Conservation (phyloP, 2,888 invertebrate species). For the Campoplex capitator region DNA sequence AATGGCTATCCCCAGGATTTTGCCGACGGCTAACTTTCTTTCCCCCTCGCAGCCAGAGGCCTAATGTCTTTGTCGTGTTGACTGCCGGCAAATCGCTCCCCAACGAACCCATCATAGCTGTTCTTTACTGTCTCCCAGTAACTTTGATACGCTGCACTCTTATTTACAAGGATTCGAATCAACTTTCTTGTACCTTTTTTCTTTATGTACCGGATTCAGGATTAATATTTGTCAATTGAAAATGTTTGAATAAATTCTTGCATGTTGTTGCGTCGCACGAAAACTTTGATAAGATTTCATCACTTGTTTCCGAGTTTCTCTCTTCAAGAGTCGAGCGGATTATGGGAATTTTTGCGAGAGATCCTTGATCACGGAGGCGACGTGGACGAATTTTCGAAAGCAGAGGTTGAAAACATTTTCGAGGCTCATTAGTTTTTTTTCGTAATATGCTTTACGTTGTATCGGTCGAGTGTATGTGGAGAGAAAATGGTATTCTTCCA, state of each 20-base stretch:
- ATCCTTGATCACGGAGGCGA: not conserved
- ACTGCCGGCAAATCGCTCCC: slow-evolving; percentile 83
- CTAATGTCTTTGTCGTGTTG: slow-evolving; percentile 84
- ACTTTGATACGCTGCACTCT: slow-evolving; percentile 5
- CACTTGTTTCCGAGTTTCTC: not conserved
- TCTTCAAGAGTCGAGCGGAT: not conserved
- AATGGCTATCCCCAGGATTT: slow-evolving; percentile 56
- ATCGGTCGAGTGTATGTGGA: too few species aligned
- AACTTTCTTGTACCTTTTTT: not conserved
- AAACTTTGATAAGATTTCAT: not conserved
- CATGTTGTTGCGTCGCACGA: not conserved
- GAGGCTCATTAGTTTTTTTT: not conserved
- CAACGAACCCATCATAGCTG: slow-evolving; percentile 62
- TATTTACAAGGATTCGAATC: slow-evolving; percentile 28
- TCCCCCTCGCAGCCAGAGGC: slow-evolving; percentile 55
- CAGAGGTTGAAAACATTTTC: not conserved
- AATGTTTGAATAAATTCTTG: not conserved
- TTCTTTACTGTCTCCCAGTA: slow-evolving; percentile 25
- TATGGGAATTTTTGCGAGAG: not conserved
- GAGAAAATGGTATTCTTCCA: slow-evolving; percentile 5
- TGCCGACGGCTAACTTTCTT: slow-evolving; percentile 50
- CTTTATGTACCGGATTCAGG: not conserved
- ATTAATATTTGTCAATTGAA: not conserved
- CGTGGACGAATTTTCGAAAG: not conserved
- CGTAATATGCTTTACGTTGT: not conserved